Evolutionary conservation across 2,113 vertebrate species (phyloP).

Genomic region (Bujurquina vittata): DNA sequence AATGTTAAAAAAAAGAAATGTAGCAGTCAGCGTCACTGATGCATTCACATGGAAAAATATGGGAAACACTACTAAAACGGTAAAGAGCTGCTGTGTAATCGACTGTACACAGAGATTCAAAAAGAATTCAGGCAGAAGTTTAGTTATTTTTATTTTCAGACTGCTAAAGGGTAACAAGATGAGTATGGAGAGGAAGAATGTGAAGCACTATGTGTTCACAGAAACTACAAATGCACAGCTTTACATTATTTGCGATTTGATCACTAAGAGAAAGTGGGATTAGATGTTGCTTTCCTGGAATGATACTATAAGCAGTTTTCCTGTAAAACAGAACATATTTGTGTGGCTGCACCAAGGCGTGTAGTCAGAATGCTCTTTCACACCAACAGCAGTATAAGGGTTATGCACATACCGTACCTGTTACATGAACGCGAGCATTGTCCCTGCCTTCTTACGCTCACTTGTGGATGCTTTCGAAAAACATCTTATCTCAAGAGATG

Average conservation of each 20-base stretch:
- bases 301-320: neutral
- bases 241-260: neutral
- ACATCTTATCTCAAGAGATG: slow-evolving; percentile 8
- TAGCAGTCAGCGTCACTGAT: slow-evolving; percentile 28
- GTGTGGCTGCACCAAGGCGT: neutral
- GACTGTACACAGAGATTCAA: slow-evolving; percentile 37
- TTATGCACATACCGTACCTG: neutral
- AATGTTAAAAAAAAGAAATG: slow-evolving; percentile 11
- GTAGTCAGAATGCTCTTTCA: neutral
- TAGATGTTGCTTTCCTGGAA: neutral
- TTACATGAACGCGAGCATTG: neutral
- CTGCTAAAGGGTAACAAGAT: slow-evolving; percentile 22
- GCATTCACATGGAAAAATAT: slow-evolving; percentile 41
- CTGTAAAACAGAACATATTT: neutral
- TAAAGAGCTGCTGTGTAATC: slow-evolving; percentile 43
- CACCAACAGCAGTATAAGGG: neutral
- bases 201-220: neutral
- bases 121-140: slow-evolving; percentile 25
- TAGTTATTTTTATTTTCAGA: neutral
- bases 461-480: neutral
- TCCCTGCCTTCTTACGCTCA: neutral
- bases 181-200: neutral
- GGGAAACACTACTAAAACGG: slow-evolving; percentile 26
- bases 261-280: neutral
- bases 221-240: neutral